A percentile compares a stretch with the other conserved stretches of the same genome.
Conservation (phyloP, 2,113 vertebrate genomes). For the Laterallus jamaicensis region DNA sequence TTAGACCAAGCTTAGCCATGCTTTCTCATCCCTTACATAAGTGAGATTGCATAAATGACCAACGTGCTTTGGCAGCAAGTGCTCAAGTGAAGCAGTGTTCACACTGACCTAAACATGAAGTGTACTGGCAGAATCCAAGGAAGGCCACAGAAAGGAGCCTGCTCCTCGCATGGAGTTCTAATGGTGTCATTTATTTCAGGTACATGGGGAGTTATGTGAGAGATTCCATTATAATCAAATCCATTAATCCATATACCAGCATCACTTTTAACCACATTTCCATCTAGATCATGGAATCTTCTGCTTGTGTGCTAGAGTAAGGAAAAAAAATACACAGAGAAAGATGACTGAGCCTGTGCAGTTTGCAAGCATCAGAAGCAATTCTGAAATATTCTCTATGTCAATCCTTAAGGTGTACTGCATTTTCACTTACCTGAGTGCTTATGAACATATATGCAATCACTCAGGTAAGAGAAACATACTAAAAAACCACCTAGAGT, state of each 20-base stretch:
- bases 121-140: conserved; percentile 95
- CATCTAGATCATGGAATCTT: conserved; percentile 86
- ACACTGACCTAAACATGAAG: conserved; percentile 88
- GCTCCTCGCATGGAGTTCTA: conserved; percentile 81
- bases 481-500: background rate
- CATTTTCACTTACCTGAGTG: background rate
- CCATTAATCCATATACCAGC: conserved; percentile 97
- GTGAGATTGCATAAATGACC: background rate
- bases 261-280: conserved; percentile 85
- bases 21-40: background rate
- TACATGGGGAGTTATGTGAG: conserved; percentile 86
- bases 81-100: background rate
- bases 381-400: background rate
- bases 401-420: background rate
- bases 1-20: background rate
- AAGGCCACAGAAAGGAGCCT: conserved; percentile 90
- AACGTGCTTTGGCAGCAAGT: background rate
- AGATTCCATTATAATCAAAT: conserved; percentile 91
- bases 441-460: background rate
- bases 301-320: conserved; percentile 83
- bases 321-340: background rate
- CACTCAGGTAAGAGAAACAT: background rate
- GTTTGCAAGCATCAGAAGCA: background rate
- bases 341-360: background rate
- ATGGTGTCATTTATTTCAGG: conserved; percentile 92